Base-by-base conservation (phyloP, 2,797 vertebrate species). In the Eulemur coronatus region DNA sequence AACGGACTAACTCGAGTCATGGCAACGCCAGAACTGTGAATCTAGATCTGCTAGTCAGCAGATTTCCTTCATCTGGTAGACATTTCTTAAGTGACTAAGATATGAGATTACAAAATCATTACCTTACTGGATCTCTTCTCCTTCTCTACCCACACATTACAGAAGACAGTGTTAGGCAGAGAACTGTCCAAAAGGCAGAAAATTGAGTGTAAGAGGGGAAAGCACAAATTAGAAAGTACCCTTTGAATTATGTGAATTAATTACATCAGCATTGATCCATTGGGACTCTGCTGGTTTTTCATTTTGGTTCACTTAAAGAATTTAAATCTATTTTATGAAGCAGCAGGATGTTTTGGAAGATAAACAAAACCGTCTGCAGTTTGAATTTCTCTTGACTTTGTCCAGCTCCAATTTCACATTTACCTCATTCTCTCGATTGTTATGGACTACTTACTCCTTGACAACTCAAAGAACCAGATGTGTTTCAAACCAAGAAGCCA, bases 351-450 rank as follows among this genome's bases (percentile, higher is more conserved):
- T 91, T 97, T 90, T 72, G 79, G 80, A 97, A 96, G 87, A 93
- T 90, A 97, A 97, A 97, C 84, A 98, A 96, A 95, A 33, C 84
- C 96, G 84, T 92, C 93, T 97, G 91, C 84, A 97, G 92, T 96
- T 80, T 97, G 69, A 79, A 61, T 95, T 97, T 95, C 82, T 95
- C 85, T 85, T 96, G 84, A 95, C 55, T 84, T 93, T 79, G 80
- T 63, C 85, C 69, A 33, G 82, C 57, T 97, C 69, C 9, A 30
- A 55, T 95, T 96, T 95, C 93, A 95, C 52, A 52, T 96, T 95
- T 92, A 92, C 90, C 94, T 97, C 82, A 93, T 96, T 91, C 75
- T 90, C 63, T 70, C 59, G 0, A 96, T 73, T 91, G 50, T 88
- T 96, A 93, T 88, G 87, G 87, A 91, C 89, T 91, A 89, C 91